A percentile compares a stretch with the other conserved stretches of the same genome.
These are phyloP conservation scores for Cerastis rubricosa DNA, from an alignment of 2,888 invertebrate species.

Conservation along the genomic window DNA sequence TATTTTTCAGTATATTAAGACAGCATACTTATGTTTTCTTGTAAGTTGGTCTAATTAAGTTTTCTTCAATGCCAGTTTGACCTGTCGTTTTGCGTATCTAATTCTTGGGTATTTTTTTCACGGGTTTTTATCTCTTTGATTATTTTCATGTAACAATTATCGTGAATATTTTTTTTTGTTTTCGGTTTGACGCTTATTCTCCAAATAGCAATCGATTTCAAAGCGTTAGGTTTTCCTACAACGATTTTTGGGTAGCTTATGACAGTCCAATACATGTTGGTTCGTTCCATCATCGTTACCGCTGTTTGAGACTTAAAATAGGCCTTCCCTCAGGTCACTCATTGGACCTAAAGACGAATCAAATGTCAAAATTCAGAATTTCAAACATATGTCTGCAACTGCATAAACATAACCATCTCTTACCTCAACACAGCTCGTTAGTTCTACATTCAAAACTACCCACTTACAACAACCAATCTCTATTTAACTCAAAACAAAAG, in stretches of 20 bases:
- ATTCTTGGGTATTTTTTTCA: background rate
- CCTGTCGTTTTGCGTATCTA: background rate
- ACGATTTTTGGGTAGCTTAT: background rate
- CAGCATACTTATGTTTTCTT: background rate
- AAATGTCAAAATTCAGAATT: background rate
- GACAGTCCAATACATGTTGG: background rate
- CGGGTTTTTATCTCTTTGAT: background rate
- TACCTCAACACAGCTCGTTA: background rate
- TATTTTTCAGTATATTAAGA: background rate
- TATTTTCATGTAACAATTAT: too few species aligned
- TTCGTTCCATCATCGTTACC: background rate
- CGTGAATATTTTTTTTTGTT: too few species aligned
- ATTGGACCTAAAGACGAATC: too few species aligned
- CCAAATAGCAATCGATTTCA: background rate
- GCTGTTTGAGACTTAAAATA: too few species aligned
- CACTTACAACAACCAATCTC: background rate
- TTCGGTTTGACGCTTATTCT: background rate
- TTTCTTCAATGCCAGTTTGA: background rate
- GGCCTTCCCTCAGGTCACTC: too few species aligned
- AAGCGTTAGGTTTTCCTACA: background rate
- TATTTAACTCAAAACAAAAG: constrained; percentile 37
- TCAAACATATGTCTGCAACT: background rate
- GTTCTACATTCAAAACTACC: background rate
- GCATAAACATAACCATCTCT: background rate
- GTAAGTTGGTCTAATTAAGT: background rate